Base-by-base conservation (phyloP, 92 coral and sea anemone species). In the Montipora capitata region DNA sequence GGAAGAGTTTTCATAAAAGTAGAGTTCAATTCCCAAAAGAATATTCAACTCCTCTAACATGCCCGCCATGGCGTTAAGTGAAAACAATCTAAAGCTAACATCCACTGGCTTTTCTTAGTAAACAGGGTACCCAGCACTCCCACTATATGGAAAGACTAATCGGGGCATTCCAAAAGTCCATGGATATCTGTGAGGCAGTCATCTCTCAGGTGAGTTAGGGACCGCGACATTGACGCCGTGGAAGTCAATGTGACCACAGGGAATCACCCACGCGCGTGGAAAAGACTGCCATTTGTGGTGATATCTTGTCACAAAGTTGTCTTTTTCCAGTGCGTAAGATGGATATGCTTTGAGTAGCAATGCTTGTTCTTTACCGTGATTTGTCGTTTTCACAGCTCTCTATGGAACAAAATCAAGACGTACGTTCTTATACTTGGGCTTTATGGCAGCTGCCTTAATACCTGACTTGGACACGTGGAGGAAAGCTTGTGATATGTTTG, bases 41-140 rank as follows among this genome's bases (percentile, higher is more conserved):
- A n/a, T n/a, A n/a, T n/a, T n/a, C n/a, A n/a, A n/a, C n/a, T n/a
- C n/a, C n/a, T n/a, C n/a, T n/a, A n/a, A n/a, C n/a, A n/a, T n/a
- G n/a, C n/a, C n/a, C n/a, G n/a, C n/a, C n/a, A n/a, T n/a, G n/a
- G n/a, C n/a, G n/a, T n/a, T n/a, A n/a, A n/a, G n/a, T n/a, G n/a
- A n/a, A n/a, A n/a, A n/a, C 49, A 44, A 44, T 3, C 49, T 6
- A 44, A 3, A 44, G 49, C 13, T 20, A 81, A 78, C 94, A 86
- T 2, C 79, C 84, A n/a, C 44, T 68, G 79, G 75, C 75, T 17
- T 72, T 72, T 69, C 82, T 57, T 17, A 96, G 20, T 91, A 85
- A 90, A 72, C 98, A 95, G 6, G 99, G 99, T 4, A 94, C 74
- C 93, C 92, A 96, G 68, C 99, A 96, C 68, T 96, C 94, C 98